A percentile compares a stretch with the other conserved stretches of the same genome.
phyloP scores from a whole-genome alignment of 2,888 invertebrate species.

The Nephrotoma appendiculata region DNA sequence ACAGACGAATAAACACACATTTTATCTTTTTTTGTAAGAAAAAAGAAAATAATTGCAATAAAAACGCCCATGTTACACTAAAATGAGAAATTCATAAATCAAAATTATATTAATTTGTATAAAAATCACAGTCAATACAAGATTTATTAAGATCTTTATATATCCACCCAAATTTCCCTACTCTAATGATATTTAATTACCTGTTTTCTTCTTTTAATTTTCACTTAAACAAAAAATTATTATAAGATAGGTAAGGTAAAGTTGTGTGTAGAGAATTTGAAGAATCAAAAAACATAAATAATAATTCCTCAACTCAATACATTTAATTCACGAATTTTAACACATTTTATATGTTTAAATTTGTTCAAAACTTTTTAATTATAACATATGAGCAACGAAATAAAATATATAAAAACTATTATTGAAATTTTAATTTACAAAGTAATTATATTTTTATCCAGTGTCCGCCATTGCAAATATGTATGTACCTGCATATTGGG shows the following conservation, averaged over 20 bases:
- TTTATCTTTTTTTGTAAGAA: not conserved
- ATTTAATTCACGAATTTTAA: not conserved
- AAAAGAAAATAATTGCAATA: not conserved
- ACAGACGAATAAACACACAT: constrained; percentile 1
- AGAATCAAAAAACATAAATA: not conserved
- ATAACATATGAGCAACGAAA: not conserved
- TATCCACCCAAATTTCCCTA: not conserved
- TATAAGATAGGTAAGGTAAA: not conserved
- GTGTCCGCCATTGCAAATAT: constrained; percentile 5
- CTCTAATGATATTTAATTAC: not conserved
- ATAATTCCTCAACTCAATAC: not conserved
- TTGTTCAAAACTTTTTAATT: not conserved
- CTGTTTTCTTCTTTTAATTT: not conserved
- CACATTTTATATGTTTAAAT: not conserved
- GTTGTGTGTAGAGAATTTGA: not conserved
- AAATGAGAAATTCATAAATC: not conserved
- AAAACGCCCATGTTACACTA: not conserved
- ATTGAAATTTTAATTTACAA: not conserved
- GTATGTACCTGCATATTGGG: not conserved
- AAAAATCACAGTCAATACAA: not conserved
- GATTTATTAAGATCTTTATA: not conserved
- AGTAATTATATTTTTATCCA: constrained; percentile 2
- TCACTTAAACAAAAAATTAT: not conserved
- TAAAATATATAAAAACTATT: not conserved
- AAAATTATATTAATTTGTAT: not conserved